Evolutionary conservation across 2,113 vertebrate genomes (phyloP), one percentile per base, ranked within the genome.

Genomic region (Plectropomus leopardus): DNA sequence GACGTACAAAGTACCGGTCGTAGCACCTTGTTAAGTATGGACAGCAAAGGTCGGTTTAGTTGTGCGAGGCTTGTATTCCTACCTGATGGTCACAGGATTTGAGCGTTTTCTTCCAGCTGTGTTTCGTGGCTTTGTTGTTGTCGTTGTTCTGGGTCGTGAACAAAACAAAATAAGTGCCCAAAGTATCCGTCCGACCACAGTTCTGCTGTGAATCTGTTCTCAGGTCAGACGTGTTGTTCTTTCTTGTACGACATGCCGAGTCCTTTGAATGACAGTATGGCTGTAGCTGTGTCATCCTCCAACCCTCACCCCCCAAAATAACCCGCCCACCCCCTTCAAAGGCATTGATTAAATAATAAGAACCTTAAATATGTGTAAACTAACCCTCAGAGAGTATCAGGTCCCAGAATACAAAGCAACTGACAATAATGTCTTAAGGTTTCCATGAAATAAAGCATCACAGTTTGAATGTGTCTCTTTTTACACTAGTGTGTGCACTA

Each of bases 371-470:
- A 96, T 92, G 87, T 95, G 93, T 91, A 87, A 96, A 94, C 94
- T 85, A 66, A 69, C 69, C 72, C 61, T 72, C 40, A 30, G 28
- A 63, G 72, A 76, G 60, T 76, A 75, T 75, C 58, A 72, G 78
- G 77, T 81, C 76, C 82, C 72, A 66, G 54, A 71, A 77, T 75
- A 70, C 65, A 72, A 83, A 87, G 55, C 69, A 87, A 84, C 34
- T 73, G 44, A 58, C 40, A 72, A 15, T 42, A 42, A 59, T 19
- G 53, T 80, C 72, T 66, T 36, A 77, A 78, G 10, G 32, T 96
- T 95, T 96, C 93, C 93, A 94, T 94, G 94, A 91, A 73, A 84
- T 57, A 95, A 94, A 92, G 68, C 89, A 95, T 98, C 97, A 98
- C 97, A 97, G 96, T 97, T 97, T 97, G 26, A 82, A 77, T 76